Conservation (phyloP, 2,888 invertebrate species). For the Bhutanitis thaidina region DNA sequence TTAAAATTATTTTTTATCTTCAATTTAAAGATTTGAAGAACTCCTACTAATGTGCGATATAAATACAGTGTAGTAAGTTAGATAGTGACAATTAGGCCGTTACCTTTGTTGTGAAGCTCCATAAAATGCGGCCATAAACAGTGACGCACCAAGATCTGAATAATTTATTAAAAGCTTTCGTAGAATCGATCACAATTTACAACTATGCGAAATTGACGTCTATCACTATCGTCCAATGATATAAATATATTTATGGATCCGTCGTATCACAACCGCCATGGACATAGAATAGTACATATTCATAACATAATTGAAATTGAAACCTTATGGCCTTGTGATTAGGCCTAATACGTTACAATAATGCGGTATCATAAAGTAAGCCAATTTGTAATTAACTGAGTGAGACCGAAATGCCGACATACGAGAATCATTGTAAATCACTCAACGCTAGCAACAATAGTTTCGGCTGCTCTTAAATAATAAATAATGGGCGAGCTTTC, state of each 20-base stretch:
- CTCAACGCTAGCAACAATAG: constrained; percentile 54
- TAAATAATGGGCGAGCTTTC: constrained; percentile 60
- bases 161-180: constrained; percentile 21
- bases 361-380: constrained; percentile 17
- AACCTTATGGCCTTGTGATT: constrained; percentile 25
- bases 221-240: constrained; percentile 16
- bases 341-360: constrained; percentile 3
- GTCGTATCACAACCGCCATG: constrained; percentile 20
- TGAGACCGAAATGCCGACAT: constrained; percentile 24
- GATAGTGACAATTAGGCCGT: too few species aligned
- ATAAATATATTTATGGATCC: constrained; percentile 25
- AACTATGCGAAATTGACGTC: constrained; percentile 20
- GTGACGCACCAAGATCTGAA: constrained; percentile 16
- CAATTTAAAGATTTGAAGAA: too few species aligned
- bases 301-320: constrained; percentile 16
- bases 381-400: constrained; percentile 32
- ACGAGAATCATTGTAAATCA: constrained; percentile 54
- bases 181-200: constrained; percentile 22
- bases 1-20: too few species aligned
- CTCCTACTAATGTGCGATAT: too few species aligned
- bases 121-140: too few species aligned
- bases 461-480: constrained; percentile 53
- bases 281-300: constrained; percentile 19
- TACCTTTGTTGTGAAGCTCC: too few species aligned
- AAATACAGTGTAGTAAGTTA: too few species aligned